Evolutionary conservation across 1,140 invertebrate genomes (phyloP), one percentile per base, ranked within the genome.

Genomic region (Eufriesea mexicana): DNA sequence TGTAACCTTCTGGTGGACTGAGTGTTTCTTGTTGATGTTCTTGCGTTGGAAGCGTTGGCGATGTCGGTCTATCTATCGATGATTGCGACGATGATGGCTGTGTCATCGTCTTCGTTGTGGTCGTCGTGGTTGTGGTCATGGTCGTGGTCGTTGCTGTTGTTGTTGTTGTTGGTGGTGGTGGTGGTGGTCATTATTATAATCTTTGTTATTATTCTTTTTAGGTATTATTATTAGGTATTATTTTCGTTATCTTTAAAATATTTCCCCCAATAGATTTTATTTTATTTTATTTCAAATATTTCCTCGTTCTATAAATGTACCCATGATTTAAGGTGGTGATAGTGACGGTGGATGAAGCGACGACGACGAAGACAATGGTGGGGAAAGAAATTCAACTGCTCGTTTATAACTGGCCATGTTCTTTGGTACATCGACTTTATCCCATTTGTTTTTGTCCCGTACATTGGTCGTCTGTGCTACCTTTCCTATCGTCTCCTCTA

Each of bases 1-100:
- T 98, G 94, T 98, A 98, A 12, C 97, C 97, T 89, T 98, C 97
- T 16, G 97, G 97, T 68, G 97, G 97, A 90, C 97, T 98, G 10
- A 98, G 95, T 5, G 97, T 97, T n/a, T 97, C 97, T 78, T 96
- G 96, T 54, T 94, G 92, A 42, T 91, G 91, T 7, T 91, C 89
- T 70, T 91, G 90, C 28, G 84, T 76, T 23, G 84, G 74, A 55
- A 86, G 28, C 18, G 25, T 68, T 54, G 51, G n/a, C 23, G 57
- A 72, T 6, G 79, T 25, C 14, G 55, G 35, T 25, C 35, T 16
- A 1, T 81, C 67, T n/a, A 85, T 35, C 12, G 55, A 67, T 25
- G 83, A 16, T 47, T 75, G 59, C 25, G 66, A n/a, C 16, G 71
- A 47, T 8, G 57, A 64, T n/a, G 81, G 47, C 20, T 61, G 55